Conservation (phyloP, 2,888 invertebrate species). For the Heteromyza rotundicornis region DNA sequence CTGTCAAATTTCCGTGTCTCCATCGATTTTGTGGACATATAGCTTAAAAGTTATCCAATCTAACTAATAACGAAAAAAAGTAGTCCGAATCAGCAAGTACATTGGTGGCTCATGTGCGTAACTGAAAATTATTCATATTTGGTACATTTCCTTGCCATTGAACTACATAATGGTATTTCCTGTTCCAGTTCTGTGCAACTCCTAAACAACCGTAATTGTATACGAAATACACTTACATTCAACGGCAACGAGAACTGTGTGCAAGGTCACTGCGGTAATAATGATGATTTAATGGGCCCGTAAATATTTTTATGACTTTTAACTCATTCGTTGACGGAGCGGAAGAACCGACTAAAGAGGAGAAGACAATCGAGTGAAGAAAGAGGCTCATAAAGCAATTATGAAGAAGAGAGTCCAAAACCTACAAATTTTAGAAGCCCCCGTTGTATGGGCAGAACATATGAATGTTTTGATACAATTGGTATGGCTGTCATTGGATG, state of each 20-base stretch:
- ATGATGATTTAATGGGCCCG: slow-evolving; percentile 61
- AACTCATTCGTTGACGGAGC: slow-evolving; percentile 39
- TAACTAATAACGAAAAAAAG: too few species aligned
- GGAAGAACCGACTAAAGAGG: neutral
- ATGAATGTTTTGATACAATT: too few species aligned
- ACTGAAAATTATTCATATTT: neutral
- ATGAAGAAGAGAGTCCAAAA: neutral
- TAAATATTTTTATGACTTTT: slow-evolving; percentile 60
- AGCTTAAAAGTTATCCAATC: too few species aligned
- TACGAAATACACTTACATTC: neutral
- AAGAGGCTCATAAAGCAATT: neutral
- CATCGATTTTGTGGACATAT: too few species aligned
- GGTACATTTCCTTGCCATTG: neutral
- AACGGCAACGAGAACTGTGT: slow-evolving; percentile 32
- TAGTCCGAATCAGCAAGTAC: too few species aligned
- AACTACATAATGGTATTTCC: neutral
- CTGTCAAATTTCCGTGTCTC: too few species aligned
- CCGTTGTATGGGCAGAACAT: too few species aligned
- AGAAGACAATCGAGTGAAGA: neutral
- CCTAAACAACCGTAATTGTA: neutral
- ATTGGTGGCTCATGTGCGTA: too few species aligned
- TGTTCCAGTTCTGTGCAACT: neutral
- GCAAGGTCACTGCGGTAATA: slow-evolving; percentile 58
- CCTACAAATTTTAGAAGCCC: too few species aligned
- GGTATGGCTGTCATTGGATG: too few species aligned